Evolutionary conservation across 2,113 vertebrate genomes (phyloP).

Genomic region (Vombatus ursinus): DNA sequence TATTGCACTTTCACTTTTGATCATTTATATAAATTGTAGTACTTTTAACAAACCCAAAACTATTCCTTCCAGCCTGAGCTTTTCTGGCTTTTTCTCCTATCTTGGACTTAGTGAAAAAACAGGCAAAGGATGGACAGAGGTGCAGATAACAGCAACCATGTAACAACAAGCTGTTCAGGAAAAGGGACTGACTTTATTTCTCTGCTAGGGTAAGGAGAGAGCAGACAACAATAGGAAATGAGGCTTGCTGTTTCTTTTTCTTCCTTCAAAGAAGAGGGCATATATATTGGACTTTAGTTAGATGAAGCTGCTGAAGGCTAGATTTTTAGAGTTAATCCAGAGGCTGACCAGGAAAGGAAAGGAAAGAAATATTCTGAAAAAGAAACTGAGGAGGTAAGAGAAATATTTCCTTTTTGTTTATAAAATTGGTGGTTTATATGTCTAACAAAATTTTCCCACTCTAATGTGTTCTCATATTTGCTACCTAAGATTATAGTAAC

Average conservation of each 20-base stretch:
- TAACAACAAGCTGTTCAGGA: neutral
- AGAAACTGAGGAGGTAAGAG: slow-evolving; percentile 4
- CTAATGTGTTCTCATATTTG: neutral
- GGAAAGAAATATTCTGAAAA: slow-evolving; percentile 9
- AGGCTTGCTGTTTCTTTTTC: slow-evolving; percentile 13
- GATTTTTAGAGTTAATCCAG: neutral
- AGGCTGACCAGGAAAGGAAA: neutral
- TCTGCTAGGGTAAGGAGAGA: slow-evolving; percentile 28
- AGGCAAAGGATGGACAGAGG: slow-evolving; percentile 9
- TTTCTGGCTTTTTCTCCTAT: slow-evolving; percentile 44
- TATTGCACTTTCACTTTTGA: slow-evolving; percentile 50
- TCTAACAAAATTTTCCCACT: neutral
- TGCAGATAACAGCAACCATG: neutral
- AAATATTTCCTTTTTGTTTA: slow-evolving; percentile 47
- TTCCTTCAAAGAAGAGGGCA: slow-evolving; percentile 42
- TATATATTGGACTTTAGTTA: slow-evolving; percentile 5
- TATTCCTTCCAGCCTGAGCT: slow-evolving; percentile 21
- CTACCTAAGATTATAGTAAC: neutral
- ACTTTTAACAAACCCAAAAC: slow-evolving; percentile 29
- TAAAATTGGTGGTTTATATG: neutral
- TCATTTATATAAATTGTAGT: slow-evolving; percentile 50
- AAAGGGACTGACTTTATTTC: slow-evolving; percentile 31
- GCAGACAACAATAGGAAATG: neutral
- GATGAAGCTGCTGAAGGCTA: neutral
- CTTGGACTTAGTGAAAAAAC: slow-evolving; percentile 28